Conservation (phyloP, 1,140 invertebrate genomes). For the Copidosoma floridanum region DNA sequence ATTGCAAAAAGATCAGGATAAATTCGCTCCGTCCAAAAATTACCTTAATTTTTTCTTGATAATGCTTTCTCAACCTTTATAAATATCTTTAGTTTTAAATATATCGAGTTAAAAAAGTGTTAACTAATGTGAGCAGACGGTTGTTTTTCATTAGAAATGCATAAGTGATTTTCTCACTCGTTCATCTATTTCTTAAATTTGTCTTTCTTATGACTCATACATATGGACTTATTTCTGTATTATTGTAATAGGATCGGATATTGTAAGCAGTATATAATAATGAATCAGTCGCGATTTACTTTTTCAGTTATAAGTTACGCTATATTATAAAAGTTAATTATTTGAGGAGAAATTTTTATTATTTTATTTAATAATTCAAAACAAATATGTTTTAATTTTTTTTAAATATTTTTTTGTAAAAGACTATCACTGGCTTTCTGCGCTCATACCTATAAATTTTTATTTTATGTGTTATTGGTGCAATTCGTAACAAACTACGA, state of each 20-base stretch:
- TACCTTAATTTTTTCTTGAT: conserved; percentile 1
- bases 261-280: conserved; percentile 31
- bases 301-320: conserved; percentile 15
- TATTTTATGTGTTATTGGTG: no score
- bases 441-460: no score
- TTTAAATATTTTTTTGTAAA: no score
- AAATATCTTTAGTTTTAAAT: neutral
- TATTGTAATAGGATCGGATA: conserved; percentile 39
- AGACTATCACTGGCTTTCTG: no score
- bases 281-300: conserved; percentile 30
- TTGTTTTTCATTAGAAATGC: no score
- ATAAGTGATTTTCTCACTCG: no score
- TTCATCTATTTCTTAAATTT: conserved; percentile 22
- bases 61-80: conserved; percentile 1
- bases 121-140: no score
- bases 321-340: conserved; percentile 36
- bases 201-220: no score
- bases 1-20: neutral
- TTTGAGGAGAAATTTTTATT: conserved; percentile 11
- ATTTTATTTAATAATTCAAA: no score
- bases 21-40: neutral
- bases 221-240: conserved; percentile 16
- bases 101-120: conserved; percentile 20
- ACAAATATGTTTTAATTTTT: no score
- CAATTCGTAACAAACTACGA: no score